A percentile compares a stretch with the other conserved stretches of the same genome.
Conservation (phyloP, 2,113 vertebrate genomes). For the Lasiurus borealis region DNA sequence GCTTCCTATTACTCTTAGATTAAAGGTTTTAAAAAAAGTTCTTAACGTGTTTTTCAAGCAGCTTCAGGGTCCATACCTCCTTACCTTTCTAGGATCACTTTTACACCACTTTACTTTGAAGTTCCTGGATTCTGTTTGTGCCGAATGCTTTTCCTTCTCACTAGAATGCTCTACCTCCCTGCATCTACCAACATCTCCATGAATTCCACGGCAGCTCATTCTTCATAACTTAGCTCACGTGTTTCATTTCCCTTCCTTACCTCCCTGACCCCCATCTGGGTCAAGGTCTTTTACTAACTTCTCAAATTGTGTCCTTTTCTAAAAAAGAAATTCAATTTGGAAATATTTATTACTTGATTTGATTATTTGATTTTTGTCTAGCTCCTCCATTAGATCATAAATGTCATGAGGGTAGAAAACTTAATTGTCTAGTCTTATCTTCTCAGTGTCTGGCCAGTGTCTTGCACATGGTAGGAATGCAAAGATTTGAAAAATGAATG, state of each 20-base stretch:
- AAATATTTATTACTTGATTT: neutral
- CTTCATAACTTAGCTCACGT: neutral
- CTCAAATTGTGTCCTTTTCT: neutral
- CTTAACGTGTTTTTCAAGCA: neutral
- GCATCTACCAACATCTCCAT: neutral
- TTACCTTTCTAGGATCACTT: neutral
- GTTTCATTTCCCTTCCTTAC: neutral
- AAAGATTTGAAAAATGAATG: slow-evolving; percentile 21
- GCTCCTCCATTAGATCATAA: neutral
- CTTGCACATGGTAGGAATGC: neutral
- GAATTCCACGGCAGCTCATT: neutral
- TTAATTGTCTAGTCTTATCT: neutral
- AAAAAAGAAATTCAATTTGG: neutral
- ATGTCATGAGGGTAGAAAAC: neutral
- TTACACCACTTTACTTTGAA: neutral
- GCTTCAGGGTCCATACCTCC: neutral
- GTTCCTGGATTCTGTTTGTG: neutral
- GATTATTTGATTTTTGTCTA: neutral
- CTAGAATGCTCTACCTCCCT: neutral
- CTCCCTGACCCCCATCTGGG: neutral
- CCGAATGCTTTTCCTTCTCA: neutral
- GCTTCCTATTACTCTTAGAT: neutral
- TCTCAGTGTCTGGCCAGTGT: neutral
- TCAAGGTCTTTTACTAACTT: neutral
- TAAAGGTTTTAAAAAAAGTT: neutral